Evolutionary conservation across 2,888 invertebrate genomes (phyloP).

Genomic region (Noctua comes): DNA sequence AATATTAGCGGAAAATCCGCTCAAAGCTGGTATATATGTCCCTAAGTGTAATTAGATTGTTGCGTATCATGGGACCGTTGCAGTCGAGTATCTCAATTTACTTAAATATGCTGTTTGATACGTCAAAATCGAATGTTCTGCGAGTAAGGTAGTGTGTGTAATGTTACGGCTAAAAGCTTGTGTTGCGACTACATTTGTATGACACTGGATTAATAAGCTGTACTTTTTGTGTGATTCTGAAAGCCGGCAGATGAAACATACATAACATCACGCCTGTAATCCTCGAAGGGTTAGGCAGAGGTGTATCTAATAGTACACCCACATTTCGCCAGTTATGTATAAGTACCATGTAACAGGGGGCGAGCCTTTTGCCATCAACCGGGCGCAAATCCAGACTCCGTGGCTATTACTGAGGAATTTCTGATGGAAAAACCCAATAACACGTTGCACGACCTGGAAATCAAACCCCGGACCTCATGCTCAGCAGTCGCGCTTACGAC

Average conservation of each 20-base stretch:
- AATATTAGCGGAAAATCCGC: constrained; percentile 57
- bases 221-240: not conserved
- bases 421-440: no score
- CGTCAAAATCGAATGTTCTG: constrained; percentile 10
- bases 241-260: not conserved
- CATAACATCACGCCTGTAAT: no score
- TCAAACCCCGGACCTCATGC: no score
- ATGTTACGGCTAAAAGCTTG: constrained; percentile 1
- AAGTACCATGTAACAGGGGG: no score
- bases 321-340: no score
- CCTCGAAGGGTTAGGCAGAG: no score
- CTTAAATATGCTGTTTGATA: constrained; percentile 41
- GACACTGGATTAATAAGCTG: not conserved
- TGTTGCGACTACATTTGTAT: not conserved
- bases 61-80: not conserved
- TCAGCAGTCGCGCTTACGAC: no score
- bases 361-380: no score
- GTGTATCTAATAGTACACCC: no score
- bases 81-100: constrained; percentile 28
- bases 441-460: no score
- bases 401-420: no score
- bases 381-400: no score
- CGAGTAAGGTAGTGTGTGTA: not conserved
- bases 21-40: constrained; percentile 29
- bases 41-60: constrained; percentile 12